phyloP scores from a whole-genome alignment of 2,113 vertebrate genomes.

The Tragelaphus imberbis region DNA sequence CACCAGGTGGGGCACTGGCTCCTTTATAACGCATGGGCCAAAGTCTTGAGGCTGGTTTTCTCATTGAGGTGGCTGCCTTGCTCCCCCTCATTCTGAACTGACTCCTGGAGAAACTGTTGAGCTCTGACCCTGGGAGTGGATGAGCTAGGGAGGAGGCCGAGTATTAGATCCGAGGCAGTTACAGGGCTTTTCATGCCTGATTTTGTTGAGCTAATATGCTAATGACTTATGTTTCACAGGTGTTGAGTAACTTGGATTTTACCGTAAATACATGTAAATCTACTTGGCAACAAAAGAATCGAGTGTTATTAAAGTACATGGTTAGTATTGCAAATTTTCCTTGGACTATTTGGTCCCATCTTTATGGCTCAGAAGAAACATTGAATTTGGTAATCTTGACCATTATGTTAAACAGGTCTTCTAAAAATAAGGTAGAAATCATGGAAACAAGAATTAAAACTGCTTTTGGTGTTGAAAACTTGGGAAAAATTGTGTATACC shows the following conservation, averaged over 20 bases:
- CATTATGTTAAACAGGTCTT: neutral
- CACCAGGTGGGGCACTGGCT: conserved; percentile 33
- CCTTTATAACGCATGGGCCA: neutral
- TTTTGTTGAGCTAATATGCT: neutral
- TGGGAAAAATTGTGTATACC: neutral
- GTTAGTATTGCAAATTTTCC: neutral
- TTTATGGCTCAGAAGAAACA: neutral
- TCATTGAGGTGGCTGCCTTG: neutral
- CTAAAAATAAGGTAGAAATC: neutral
- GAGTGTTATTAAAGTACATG: neutral
- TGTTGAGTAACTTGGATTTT: conserved; percentile 16
- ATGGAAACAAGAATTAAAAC: neutral
- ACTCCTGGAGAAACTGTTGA: neutral
- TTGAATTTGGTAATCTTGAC: neutral
- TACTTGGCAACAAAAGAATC: neutral
- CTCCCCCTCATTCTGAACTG: neutral
- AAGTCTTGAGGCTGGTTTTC: neutral
- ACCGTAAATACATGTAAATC: neutral
- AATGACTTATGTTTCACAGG: neutral
- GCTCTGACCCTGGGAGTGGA: neutral
- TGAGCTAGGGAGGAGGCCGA: fast-evolving
- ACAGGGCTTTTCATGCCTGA: neutral
- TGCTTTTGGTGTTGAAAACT: neutral
- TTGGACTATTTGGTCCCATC: neutral
- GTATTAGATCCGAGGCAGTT: neutral